A percentile compares a stretch with the other conserved stretches of the same genome.
phyloP scores from a whole-genome alignment of 2,797 vertebrate species.

The Linurgus olivaceus region DNA sequence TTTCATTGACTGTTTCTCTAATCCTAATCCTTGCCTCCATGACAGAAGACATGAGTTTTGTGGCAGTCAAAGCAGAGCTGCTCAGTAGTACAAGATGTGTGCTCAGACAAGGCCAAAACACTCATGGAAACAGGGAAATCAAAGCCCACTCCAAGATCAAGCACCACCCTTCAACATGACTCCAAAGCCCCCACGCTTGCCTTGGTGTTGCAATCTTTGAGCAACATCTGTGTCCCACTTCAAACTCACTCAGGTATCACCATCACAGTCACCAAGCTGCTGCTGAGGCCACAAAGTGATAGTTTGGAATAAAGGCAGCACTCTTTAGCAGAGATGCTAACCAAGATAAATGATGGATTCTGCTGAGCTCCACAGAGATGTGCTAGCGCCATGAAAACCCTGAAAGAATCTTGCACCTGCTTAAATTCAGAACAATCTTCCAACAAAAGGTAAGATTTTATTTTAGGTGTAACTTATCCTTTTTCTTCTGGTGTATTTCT shows the following conservation, averaged over 20 bases:
- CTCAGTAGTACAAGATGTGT: background rate
- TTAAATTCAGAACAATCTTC: background rate
- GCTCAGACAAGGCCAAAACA: background rate
- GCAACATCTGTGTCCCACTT: background rate
- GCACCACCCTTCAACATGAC: accelerated
- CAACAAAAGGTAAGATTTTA: background rate
- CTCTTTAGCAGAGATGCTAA: background rate
- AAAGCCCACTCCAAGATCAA: background rate
- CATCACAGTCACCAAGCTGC: background rate
- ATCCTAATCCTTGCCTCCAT: background rate
- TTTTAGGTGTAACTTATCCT: background rate
- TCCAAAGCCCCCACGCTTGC: background rate
- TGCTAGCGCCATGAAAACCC: background rate
- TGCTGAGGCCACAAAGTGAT: background rate
- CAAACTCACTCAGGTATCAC: background rate
- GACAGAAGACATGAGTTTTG: background rate
- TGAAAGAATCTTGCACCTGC: background rate
- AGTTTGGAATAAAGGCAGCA: background rate
- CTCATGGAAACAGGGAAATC: background rate
- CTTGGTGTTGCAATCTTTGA: background rate
- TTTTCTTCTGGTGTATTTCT: background rate
- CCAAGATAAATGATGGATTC: background rate
- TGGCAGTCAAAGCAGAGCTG: background rate
- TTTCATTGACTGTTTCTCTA: background rate
- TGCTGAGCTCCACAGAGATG: background rate